These are phyloP conservation scores for Tetramorium simillimum DNA, from an alignment of 1,140 invertebrate genomes.

Conservation along the genomic window DNA sequence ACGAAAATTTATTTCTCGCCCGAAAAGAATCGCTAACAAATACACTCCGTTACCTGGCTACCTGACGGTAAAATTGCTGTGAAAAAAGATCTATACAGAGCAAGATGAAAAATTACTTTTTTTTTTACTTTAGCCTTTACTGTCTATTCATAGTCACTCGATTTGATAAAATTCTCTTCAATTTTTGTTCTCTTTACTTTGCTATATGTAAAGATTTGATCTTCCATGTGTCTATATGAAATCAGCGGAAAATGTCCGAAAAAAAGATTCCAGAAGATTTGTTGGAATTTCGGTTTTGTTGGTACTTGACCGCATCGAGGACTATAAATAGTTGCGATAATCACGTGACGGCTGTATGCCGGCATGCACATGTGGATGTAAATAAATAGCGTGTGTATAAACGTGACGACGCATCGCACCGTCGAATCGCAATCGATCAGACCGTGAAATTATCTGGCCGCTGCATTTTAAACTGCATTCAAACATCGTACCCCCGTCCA, in stretches of 20 bases:
- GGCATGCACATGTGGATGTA: slow-evolving; percentile 38
- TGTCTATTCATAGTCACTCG: neutral
- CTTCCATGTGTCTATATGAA: neutral
- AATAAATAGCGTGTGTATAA: slow-evolving; percentile 46
- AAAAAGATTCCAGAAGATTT: slow-evolving; percentile 12
- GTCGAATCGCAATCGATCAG: slow-evolving; percentile 28
- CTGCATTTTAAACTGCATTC: slow-evolving; percentile 9
- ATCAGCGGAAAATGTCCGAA: neutral
- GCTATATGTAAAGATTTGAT: neutral
- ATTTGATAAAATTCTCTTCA: neutral
- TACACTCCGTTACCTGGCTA: neutral
- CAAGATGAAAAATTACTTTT: neutral
- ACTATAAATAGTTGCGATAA: slow-evolving; percentile 58
- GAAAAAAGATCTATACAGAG: neutral
- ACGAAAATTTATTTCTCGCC: slow-evolving; percentile 1
- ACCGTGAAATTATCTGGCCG: slow-evolving; percentile 15
- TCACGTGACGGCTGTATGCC: slow-evolving; percentile 41
- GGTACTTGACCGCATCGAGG: slow-evolving; percentile 32
- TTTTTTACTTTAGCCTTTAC: neutral
- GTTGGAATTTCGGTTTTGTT: slow-evolving; percentile 30
- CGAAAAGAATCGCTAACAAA: neutral
- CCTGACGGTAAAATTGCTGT: neutral
- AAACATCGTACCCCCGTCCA: neutral
- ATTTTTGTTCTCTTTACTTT: neutral
- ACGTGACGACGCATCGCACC: slow-evolving; percentile 20